A percentile compares a stretch with the other conserved stretches of the same genome.
Evolutionary conservation across 2,888 invertebrate species (phyloP).

Genomic region (Agonum fuliginosum): DNA sequence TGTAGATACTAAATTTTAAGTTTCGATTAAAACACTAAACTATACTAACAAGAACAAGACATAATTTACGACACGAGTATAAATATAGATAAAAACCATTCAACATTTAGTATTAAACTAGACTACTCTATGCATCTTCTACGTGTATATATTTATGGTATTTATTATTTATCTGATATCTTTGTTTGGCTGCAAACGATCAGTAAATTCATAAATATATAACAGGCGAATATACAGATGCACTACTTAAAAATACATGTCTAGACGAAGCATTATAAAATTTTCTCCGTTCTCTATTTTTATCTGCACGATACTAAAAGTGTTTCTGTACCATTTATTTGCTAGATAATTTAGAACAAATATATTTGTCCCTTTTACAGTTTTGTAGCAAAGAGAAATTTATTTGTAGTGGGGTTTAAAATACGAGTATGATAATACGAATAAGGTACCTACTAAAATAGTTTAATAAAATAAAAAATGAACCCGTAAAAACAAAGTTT

Average conservation of each 20-base stretch:
- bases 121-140: not conserved
- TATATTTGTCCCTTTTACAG: not conserved
- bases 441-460: too few relatives aligned
- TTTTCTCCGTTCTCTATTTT: not conserved
- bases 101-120: not conserved
- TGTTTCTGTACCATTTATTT: too few relatives aligned
- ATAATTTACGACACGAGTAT: not conserved
- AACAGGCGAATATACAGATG: not conserved
- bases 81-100: not conserved
- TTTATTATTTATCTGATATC: not conserved
- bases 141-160: not conserved
- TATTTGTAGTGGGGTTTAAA: too few relatives aligned
- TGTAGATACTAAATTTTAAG: too few relatives aligned
- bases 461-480: too few relatives aligned
- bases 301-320: not conserved
- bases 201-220: not conserved
- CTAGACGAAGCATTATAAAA: not conserved
- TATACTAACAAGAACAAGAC: too few relatives aligned
- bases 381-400: too few relatives aligned
- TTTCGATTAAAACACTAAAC: too few relatives aligned
- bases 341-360: too few relatives aligned
- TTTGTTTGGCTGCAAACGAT: not conserved
- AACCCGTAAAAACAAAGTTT: too few relatives aligned
- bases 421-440: too few relatives aligned
- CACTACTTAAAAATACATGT: not conserved